Conservation (phyloP, 2,888 invertebrate species). For the Apamea crenata region DNA sequence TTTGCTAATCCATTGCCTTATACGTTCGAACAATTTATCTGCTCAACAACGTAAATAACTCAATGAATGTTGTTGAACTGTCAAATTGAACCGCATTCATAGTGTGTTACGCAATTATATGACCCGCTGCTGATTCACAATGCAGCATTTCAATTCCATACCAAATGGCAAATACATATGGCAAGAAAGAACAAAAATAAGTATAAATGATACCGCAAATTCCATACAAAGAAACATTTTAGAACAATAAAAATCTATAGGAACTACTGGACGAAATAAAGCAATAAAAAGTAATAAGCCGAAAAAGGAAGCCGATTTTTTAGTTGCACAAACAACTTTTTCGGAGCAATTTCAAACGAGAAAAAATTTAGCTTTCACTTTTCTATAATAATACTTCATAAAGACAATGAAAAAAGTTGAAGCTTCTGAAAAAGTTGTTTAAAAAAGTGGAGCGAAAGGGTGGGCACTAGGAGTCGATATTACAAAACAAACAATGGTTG, state of each 20-base stretch:
- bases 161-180: not conserved
- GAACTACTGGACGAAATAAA: constrained; percentile 56
- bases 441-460: constrained; percentile 79
- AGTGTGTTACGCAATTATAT: no score
- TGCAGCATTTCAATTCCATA: constrained; percentile 8
- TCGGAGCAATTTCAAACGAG: constrained; percentile 58
- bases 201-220: constrained; percentile 53
- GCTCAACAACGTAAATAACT: no score
- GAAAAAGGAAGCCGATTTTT: constrained; percentile 63
- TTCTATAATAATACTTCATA: constrained; percentile 74
- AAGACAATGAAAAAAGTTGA: constrained; percentile 68
- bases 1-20: no score
- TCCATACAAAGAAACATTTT: constrained; percentile 28
- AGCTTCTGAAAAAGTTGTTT: constrained; percentile 75
- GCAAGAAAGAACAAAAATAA: constrained; percentile 21
- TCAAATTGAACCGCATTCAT: no score
- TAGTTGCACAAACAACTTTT: constrained; percentile 45
- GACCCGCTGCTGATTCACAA: no score
- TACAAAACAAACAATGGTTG: constrained; percentile 82
- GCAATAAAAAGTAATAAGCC: constrained; percentile 50
- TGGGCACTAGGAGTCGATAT: constrained; percentile 75
- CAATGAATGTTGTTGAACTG: no score
- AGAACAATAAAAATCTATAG: constrained; percentile 50
- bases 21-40: no score
- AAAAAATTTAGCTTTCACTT: constrained; percentile 82